phyloP scores from a whole-genome alignment of 2,113 vertebrate genomes.

The Aspidoscelis tigris region DNA sequence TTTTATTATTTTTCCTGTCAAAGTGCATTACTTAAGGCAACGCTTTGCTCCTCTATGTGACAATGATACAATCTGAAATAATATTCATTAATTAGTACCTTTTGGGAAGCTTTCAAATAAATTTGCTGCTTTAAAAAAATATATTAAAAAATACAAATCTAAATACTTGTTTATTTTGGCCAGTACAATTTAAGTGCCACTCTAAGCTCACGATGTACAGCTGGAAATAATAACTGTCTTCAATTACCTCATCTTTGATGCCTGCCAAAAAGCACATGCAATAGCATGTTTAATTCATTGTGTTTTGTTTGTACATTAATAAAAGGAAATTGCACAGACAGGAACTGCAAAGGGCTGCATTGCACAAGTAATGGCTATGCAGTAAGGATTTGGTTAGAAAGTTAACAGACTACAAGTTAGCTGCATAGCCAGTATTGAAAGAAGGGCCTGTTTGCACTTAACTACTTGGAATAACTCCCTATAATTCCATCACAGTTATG shows the following conservation, averaged over 20 bases:
- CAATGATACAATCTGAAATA: constrained; percentile 37
- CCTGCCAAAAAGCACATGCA: constrained; percentile 71
- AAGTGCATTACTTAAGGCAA: constrained; percentile 26
- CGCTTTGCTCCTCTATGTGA: constrained; percentile 1
- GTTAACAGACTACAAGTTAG: neutral
- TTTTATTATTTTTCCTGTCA: neutral
- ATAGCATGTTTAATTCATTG: constrained; percentile 75
- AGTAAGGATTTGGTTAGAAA: constrained; percentile 49
- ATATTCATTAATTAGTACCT: constrained; percentile 27
- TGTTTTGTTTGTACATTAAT: constrained; percentile 74
- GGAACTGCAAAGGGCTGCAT: constrained; percentile 51
- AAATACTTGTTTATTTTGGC: constrained; percentile 59
- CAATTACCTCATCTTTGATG: constrained; percentile 71
- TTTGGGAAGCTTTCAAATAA: constrained; percentile 48
- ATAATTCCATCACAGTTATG: no score
- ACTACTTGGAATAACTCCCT: no score
- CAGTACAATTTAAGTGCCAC: constrained; percentile 64
- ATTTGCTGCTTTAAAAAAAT: constrained; percentile 35
- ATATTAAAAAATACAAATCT: constrained; percentile 29
- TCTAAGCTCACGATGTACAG: constrained; percentile 53
- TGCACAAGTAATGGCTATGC: constrained; percentile 52
- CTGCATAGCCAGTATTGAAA: constrained; percentile 17
- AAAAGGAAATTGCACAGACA: constrained; percentile 70
- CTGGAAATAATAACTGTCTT: constrained; percentile 72
- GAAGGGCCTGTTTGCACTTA: neutral